These are phyloP conservation scores for Pterocles burchelli DNA, from an alignment of 2,113 vertebrate species.

Conservation along the genomic window DNA sequence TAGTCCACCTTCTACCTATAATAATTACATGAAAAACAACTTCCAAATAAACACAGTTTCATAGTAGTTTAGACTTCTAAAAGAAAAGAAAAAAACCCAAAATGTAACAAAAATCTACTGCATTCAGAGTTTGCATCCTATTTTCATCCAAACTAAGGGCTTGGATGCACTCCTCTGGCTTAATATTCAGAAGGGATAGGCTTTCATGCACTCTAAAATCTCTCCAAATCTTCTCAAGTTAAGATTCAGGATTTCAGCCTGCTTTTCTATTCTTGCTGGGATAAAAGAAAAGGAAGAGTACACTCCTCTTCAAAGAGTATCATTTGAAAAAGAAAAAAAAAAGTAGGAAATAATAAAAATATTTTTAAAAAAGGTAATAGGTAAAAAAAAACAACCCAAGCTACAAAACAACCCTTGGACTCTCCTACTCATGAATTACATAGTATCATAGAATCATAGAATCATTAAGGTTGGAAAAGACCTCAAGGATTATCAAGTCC, in stretches of 20 bases:
- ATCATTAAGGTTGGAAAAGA: no score
- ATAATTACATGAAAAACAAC: neutral
- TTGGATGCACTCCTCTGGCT: neutral
- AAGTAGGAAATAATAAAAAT: neutral
- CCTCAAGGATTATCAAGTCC: no score
- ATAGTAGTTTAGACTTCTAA: neutral
- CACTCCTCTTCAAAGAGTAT: neutral
- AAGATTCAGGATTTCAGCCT: neutral
- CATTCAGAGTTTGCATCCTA: neutral
- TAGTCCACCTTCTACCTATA: neutral
- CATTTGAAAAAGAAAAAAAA: neutral
- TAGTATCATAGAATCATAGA: no score
- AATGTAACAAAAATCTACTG: neutral
- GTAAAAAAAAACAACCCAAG: neutral
- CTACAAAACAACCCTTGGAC: neutral
- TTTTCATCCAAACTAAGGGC: neutral
- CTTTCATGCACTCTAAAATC: neutral
- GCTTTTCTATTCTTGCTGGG: neutral
- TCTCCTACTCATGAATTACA: neutral
- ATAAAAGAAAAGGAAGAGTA: neutral
- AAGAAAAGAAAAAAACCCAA: neutral
- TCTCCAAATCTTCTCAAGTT: neutral
- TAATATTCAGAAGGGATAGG: neutral
- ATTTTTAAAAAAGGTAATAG: neutral
- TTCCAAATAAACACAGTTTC: neutral